Evolutionary conservation across 2,113 vertebrate species (phyloP), one percentile per base, ranked within the genome.

Genomic region (Nothocercus julius): DNA sequence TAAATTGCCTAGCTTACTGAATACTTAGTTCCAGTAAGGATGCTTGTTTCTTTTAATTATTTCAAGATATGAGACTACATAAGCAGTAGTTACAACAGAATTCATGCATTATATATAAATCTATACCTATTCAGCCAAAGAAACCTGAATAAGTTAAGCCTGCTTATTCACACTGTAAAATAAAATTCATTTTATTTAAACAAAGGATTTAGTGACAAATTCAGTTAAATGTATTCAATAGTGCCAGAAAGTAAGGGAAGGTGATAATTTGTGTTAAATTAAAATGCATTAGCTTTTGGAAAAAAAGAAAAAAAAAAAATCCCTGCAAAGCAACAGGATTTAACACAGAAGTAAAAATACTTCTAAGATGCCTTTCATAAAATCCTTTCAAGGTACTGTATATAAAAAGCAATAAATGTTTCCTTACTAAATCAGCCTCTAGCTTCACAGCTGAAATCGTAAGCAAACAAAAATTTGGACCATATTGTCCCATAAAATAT

Each of bases 1-100:
- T 61, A 81, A 91, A 93, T 67, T 70, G 75, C 63, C 56, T 56
- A 56, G 10, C 80, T 81, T 89, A 89, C 36, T n/a, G 28, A 96
- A 86, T 80, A 77, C 36, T 90, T 67, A 62, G 17, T 58, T 87
- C 67, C 51, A 42, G 25, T 59, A 93, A 93, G 90, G 93, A 34
- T 40, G 2, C 11, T 82, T 67, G 21, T 72, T 95, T 90, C 19
- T 90, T 90, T 92, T 61, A 76, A 92, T 83, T 85, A 32, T 74
- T 47, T 85, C 13, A 73, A 82, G 27, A 59, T 85, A 74, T 44
- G 58, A 79, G 40, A 80, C 66, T 58, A 18, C 34, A n/a, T 54
- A 75, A 70, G 53, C 6, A 70, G 72, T 32, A 25, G 38, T 53
- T 42, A 63, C 59, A 64, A 44, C 6, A 61, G 21, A 85, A 79